Percentiles rank a stretch among this genome's conserved stretches.
phyloP scores from a whole-genome alignment of 2,888 invertebrate genomes.

The Stenodera caucasica region DNA sequence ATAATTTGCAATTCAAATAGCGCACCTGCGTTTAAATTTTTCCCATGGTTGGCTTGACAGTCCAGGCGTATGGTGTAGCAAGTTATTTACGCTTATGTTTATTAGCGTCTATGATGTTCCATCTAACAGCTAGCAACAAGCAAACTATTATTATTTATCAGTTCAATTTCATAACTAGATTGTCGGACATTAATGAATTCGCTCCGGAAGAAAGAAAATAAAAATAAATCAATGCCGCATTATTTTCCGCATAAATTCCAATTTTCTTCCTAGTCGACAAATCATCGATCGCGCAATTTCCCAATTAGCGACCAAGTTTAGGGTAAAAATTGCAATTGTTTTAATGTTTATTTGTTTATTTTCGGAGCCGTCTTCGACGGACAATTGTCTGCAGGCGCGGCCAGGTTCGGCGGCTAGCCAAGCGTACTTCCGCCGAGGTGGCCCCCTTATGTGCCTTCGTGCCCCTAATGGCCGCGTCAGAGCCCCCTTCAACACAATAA shows the following conservation, averaged over 20 bases:
- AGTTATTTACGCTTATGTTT: constrained; percentile 53
- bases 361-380: constrained; percentile 9
- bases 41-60: constrained; percentile 48
- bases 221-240: too few relatives aligned
- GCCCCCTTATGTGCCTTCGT: constrained; percentile 44
- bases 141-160: constrained; percentile 30
- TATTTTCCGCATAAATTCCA: too few relatives aligned
- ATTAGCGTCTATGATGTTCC: constrained; percentile 49
- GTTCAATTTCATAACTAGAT: constrained; percentile 27
- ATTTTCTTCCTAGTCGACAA: too few relatives aligned
- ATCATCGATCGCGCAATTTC: too few relatives aligned
- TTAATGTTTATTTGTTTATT: not conserved
- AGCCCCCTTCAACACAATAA: constrained; percentile 24
- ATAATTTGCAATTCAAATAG: constrained; percentile 56
- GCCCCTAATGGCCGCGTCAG: constrained; percentile 29
- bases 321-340: not conserved
- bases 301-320: too few relatives aligned
- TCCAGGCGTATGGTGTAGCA: constrained; percentile 37
- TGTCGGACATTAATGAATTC: constrained; percentile 30
- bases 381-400: constrained; percentile 38
- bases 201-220: too few relatives aligned
- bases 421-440: constrained; percentile 43
- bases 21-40: constrained; percentile 56
- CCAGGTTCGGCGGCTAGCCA: constrained; percentile 40
- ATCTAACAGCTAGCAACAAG: constrained; percentile 34